A percentile compares a stretch with the other conserved stretches of the same genome.
Evolutionary conservation across 1,140 invertebrate genomes (phyloP).

Genomic region (Trichoplusia ni): DNA sequence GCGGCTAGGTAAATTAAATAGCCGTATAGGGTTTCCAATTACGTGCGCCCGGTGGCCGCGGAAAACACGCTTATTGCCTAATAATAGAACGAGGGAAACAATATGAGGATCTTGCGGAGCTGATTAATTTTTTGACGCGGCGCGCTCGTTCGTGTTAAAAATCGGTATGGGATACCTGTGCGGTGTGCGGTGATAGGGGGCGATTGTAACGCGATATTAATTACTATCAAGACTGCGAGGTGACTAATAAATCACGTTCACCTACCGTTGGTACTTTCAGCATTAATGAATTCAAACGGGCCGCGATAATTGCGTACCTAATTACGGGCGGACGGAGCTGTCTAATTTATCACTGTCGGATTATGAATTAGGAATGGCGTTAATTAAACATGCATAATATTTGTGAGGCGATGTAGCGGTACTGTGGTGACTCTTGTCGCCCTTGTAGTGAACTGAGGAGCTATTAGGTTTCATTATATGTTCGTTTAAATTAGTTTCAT

Average conservation of each 20-base stretch:
- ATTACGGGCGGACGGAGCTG: constrained; percentile 71
- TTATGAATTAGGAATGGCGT: constrained; percentile 78
- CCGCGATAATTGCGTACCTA: constrained; percentile 79
- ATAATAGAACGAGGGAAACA: constrained; percentile 63
- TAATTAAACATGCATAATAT: constrained; percentile 79
- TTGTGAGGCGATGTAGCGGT: constrained; percentile 56
- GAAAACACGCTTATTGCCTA: constrained; percentile 68
- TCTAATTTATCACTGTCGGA: constrained; percentile 80
- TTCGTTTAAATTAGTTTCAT: no score
- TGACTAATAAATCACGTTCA: constrained; percentile 71
- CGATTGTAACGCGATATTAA: constrained; percentile 67
- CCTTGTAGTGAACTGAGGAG: not conserved
- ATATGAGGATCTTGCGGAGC: constrained; percentile 57
- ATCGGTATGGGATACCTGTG: constrained; percentile 20
- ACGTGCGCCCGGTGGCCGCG: constrained; percentile 53
- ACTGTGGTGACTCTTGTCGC: not conserved
- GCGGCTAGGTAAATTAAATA: constrained; percentile 76
- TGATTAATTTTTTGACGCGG: constrained; percentile 62
- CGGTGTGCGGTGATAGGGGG: constrained; percentile 16
- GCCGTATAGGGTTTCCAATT: constrained; percentile 74
- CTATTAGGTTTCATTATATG: not conserved
- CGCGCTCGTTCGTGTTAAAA: constrained; percentile 51
- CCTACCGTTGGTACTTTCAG: constrained; percentile 54
- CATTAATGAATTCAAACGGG: constrained; percentile 78
- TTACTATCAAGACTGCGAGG: constrained; percentile 67